Evolutionary conservation across 2,797 vertebrate genomes (phyloP).

Genomic region (Podarcis lilfordi): DNA sequence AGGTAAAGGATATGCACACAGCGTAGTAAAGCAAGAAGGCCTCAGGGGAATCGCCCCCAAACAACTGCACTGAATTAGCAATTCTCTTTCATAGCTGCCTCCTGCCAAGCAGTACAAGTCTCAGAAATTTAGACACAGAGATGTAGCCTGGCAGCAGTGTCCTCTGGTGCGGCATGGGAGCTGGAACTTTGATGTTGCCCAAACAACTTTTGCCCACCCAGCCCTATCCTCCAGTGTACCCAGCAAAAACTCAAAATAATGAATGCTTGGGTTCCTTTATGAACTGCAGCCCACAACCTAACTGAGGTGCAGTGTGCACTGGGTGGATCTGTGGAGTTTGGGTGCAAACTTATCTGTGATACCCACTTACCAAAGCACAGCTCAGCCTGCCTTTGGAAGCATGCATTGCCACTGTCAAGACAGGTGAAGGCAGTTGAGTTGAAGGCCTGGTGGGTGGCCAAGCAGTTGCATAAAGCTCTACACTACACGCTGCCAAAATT

Average conservation of each 20-base stretch:
- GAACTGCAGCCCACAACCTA: neutral
- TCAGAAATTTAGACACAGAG: slow-evolving; percentile 9
- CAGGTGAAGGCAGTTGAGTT: neutral
- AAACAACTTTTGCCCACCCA: slow-evolving; percentile 1
- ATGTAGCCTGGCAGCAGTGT: slow-evolving; percentile 8
- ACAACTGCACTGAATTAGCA: slow-evolving; percentile 28
- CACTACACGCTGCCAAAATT: neutral
- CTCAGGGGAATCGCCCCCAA: slow-evolving; percentile 27
- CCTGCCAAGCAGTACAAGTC: slow-evolving; percentile 27
- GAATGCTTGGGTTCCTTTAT: neutral
- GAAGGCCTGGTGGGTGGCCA: neutral
- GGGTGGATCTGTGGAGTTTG: neutral
- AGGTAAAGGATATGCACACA: slow-evolving; percentile 35
- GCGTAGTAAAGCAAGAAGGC: slow-evolving; percentile 21
- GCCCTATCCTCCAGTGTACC: neutral
- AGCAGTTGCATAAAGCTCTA: neutral
- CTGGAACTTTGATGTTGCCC: slow-evolving; percentile 10
- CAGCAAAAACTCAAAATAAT: neutral
- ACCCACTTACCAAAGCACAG: neutral
- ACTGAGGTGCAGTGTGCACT: neutral
- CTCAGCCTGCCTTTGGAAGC: neutral
- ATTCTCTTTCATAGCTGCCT: slow-evolving; percentile 34
- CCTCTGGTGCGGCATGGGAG: neutral
- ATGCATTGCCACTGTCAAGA: neutral
- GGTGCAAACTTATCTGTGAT: neutral